Evolutionary conservation across 2,113 vertebrate genomes (phyloP).

Genomic region (Macrotus californicus): DNA sequence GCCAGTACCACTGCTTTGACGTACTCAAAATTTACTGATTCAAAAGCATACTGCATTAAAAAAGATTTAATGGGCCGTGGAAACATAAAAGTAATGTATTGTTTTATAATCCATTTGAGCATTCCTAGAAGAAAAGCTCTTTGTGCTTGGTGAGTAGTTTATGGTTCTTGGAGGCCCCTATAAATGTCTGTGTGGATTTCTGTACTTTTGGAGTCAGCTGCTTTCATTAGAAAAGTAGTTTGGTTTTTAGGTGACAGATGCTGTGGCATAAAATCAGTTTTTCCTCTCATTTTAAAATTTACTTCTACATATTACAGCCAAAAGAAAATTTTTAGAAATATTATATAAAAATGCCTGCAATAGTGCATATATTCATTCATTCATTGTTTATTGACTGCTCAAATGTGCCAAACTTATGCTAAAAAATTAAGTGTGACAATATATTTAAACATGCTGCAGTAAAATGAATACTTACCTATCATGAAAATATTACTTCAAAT

Average conservation of each 20-base stretch:
- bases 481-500: slow-evolving; percentile 13
- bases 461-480: slow-evolving; percentile 44
- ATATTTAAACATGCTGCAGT: background rate
- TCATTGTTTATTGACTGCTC: background rate
- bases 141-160: slow-evolving; percentile 35
- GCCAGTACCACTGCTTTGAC: slow-evolving; percentile 5
- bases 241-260: background rate
- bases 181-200: slow-evolving; percentile 59
- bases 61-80: slow-evolving; percentile 71
- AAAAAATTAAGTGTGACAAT: slow-evolving; percentile 39
- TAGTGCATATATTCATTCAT: background rate
- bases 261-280: background rate
- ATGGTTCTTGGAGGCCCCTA: slow-evolving; percentile 37
- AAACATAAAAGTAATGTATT: slow-evolving; percentile 74
- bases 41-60: slow-evolving; percentile 69
- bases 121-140: slow-evolving; percentile 62
- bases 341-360: background rate
- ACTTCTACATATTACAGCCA: background rate
- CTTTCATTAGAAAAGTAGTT: slow-evolving; percentile 46
- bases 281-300: slow-evolving; percentile 32
- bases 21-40: slow-evolving; percentile 65
- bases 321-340: slow-evolving; percentile 23
- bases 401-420: slow-evolving; percentile 23
- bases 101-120: slow-evolving; percentile 65
- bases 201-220: slow-evolving; percentile 16